Evolutionary conservation across 2,113 vertebrate genomes (phyloP).

Genomic region (Uria aalge): DNA sequence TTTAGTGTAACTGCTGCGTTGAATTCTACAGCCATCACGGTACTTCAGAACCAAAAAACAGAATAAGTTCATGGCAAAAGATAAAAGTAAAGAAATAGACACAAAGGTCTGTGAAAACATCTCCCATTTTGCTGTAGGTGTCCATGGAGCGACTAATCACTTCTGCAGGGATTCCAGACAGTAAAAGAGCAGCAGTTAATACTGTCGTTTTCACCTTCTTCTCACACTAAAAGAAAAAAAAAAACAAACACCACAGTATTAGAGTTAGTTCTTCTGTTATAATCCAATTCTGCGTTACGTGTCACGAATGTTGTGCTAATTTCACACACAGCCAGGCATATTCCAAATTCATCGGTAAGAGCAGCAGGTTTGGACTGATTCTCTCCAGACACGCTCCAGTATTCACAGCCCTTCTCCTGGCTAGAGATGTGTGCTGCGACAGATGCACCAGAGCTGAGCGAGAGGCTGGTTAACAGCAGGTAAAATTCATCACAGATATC

Average conservation of each 20-base stretch:
- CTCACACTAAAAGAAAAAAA: conserved; percentile 78
- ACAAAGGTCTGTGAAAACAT: conserved; percentile 96
- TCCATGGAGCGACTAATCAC: conserved; percentile 97
- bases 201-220: conserved; percentile 92
- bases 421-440: not conserved
- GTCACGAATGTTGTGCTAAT: not conserved
- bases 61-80: conserved; percentile 86
- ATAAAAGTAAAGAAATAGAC: conserved; percentile 97
- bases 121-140: conserved; percentile 96
- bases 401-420: not conserved
- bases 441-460: not conserved
- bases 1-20: not conserved
- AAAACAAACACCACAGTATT: not conserved
- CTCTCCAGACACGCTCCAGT: not conserved
- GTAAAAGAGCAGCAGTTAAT: conserved; percentile 89
- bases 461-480: not conserved
- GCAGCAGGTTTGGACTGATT: not conserved
- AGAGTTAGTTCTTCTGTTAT: not conserved
- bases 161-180: conserved; percentile 94
- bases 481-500: not conserved
- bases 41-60: conserved; percentile 80
- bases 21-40: conserved; percentile 68
- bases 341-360: not conserved
- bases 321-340: not conserved
- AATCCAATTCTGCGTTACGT: not conserved